Conservation (phyloP, 2,888 invertebrate species). For the Phrixothrix hirtus region DNA sequence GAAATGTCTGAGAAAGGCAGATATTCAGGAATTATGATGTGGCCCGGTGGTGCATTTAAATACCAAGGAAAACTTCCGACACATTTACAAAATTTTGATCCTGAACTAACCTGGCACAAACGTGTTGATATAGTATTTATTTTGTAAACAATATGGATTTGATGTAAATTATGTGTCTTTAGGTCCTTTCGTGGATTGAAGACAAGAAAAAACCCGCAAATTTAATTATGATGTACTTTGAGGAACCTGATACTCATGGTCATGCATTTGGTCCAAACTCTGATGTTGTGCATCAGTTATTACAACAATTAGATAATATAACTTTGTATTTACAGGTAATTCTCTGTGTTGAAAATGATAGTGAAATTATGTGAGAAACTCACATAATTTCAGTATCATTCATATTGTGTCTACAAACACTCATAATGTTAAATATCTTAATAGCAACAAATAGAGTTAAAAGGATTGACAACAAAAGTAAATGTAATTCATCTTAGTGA, state of each 20-base stretch:
- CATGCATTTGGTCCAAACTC: conserved; percentile 65
- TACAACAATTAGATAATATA: conserved; percentile 59
- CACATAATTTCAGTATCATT: too few relatives aligned
- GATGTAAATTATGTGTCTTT: conserved; percentile 6
- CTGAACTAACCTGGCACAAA: conserved; percentile 55
- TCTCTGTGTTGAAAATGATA: too few relatives aligned
- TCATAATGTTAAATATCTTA: conserved; percentile 31
- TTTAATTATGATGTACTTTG: conserved; percentile 69
- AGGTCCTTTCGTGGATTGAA: conserved; percentile 64
- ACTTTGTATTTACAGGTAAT: conserved; percentile 63
- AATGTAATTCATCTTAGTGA: conserved; percentile 73
- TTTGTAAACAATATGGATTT: too few relatives aligned
- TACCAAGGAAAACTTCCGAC: conserved; percentile 60
- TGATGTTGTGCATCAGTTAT: conserved; percentile 47
- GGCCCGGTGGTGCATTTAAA: conserved; percentile 65
- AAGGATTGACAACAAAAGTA: conserved; percentile 59
- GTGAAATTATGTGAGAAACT: too few relatives aligned
- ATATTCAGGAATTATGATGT: conserved; percentile 70
- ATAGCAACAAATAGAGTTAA: conserved; percentile 56
- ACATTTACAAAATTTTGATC: conserved; percentile 54
- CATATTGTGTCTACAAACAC: too few relatives aligned
- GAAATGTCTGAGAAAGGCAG: conserved; percentile 59
- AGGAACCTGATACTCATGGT: conserved; percentile 69
- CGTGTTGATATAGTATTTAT: conserved; percentile 64
- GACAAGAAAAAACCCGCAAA: conserved; percentile 66